Evolutionary conservation across 1,140 invertebrate genomes (phyloP).

Genomic region (Sitophilus oryzae): DNA sequence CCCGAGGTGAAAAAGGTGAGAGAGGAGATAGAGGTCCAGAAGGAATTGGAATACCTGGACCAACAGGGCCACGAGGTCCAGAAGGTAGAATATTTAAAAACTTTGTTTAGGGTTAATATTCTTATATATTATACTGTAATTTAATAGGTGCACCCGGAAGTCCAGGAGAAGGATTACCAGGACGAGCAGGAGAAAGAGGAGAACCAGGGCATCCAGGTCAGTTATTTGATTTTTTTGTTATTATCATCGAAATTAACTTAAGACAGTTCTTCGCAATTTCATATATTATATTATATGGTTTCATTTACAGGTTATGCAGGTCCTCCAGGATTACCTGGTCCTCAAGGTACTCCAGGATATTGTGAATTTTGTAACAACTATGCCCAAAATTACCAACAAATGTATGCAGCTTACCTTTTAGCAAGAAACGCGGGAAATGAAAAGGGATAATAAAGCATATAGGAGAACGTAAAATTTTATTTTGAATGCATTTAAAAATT

Average conservation of each 20-base stretch:
- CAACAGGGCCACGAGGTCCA: constrained; percentile 55
- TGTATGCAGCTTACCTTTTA: constrained; percentile 28
- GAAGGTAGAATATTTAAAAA: constrained; percentile 48
- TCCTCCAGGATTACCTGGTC: constrained; percentile 48
- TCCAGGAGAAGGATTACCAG: constrained; percentile 50
- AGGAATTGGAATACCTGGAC: constrained; percentile 63
- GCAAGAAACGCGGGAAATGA: constrained; percentile 42
- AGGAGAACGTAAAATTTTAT: too few species aligned
- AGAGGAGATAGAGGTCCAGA: constrained; percentile 65
- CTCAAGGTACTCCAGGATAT: constrained; percentile 54
- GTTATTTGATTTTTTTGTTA: constrained; percentile 2
- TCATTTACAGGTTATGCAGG: constrained; percentile 45
- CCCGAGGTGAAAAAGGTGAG: constrained; percentile 59
- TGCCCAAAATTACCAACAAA: constrained; percentile 39
- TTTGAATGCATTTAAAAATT: too few species aligned
- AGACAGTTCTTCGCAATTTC: not conserved
- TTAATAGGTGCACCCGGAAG: constrained; percentile 21
- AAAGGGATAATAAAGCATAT: constrained; percentile 49
- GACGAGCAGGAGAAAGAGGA: constrained; percentile 58
- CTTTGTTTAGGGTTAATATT: not conserved
- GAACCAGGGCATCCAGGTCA: constrained; percentile 59
- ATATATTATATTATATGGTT: constrained; percentile 1
- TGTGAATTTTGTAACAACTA: constrained; percentile 57
- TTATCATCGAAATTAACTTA: not conserved
- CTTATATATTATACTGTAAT: not conserved